These are phyloP conservation scores for Thelaira solivaga DNA, from an alignment of 2,888 invertebrate species.

Conservation along the genomic window DNA sequence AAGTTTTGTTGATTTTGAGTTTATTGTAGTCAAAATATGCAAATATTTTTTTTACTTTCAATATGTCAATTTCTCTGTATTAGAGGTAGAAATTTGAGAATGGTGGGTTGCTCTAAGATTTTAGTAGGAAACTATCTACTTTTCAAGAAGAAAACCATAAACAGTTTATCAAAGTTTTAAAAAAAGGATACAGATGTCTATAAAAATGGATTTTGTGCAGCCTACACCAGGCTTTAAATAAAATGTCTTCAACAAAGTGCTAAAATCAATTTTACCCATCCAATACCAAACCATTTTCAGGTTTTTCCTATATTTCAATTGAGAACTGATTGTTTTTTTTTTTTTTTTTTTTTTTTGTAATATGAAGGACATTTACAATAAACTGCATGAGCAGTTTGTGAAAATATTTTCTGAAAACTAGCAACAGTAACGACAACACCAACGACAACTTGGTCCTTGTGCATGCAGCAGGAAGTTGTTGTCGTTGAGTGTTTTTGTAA, in stretches of 20 bases:
- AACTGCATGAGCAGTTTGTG: background rate
- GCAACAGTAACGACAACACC: background rate
- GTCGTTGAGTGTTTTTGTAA: background rate
- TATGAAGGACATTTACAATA: conserved; percentile 28
- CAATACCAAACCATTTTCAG: background rate
- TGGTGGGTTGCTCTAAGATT: background rate
- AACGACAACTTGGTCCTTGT: background rate
- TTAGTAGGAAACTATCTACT: too few species aligned
- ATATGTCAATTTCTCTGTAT: conserved; percentile 4
- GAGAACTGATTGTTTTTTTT: conserved; percentile 32
- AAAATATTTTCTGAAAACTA: conserved; percentile 1
- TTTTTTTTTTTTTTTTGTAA: background rate
- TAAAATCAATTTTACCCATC: background rate
- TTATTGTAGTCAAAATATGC: conserved; percentile 32
- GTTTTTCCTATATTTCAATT: conserved; percentile 15
- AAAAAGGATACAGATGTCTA: too few species aligned
- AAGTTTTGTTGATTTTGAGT: conserved; percentile 1
- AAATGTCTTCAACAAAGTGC: too few species aligned
- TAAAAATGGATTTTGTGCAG: too few species aligned
- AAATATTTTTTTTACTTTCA: conserved; percentile 16
- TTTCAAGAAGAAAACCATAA: too few species aligned
- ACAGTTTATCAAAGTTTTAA: too few species aligned
- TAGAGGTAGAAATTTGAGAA: background rate
- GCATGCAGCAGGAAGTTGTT: background rate
- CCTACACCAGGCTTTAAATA: too few species aligned